Percentiles rank a stretch among this genome's conserved stretches.
These are phyloP conservation scores for Venustaconcha ellipsiformis DNA, from an alignment of 1,140 invertebrate species.

Conservation along the genomic window DNA sequence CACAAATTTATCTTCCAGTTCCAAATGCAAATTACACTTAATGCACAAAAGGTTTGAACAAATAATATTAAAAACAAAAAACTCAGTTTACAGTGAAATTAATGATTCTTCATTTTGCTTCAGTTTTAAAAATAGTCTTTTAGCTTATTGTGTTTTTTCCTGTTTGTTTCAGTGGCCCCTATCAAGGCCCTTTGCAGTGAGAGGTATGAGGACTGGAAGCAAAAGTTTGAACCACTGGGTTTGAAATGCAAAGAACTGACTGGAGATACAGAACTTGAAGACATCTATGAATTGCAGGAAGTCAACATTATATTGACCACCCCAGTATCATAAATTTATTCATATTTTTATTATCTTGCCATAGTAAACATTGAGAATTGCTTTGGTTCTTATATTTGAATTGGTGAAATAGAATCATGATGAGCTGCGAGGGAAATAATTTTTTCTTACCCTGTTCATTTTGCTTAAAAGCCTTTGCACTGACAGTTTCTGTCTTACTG, in stretches of 20 bases:
- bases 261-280: conserved; percentile 79
- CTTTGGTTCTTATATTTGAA: background rate
- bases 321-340: conserved; percentile 69
- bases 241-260: conserved; percentile 79
- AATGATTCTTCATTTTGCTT: background rate
- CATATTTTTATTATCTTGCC: background rate
- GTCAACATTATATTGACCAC: conserved; percentile 81
- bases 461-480: too few relatives aligned
- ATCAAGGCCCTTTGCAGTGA: conserved; percentile 84
- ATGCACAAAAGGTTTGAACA: too few relatives aligned
- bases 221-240: conserved; percentile 77
- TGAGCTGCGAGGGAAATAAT: background rate
- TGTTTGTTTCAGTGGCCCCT: conserved; percentile 78
- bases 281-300: conserved; percentile 71
- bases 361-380: background rate
- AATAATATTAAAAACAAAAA: too few relatives aligned
- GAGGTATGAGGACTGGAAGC: conserved; percentile 78
- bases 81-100: too few relatives aligned
- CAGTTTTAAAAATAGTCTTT: background rate
- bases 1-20: too few relatives aligned
- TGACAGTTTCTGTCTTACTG: too few relatives aligned
- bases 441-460: background rate
- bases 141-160: conserved; percentile 10
- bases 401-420: background rate
- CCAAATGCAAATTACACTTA: too few relatives aligned